Percentiles rank a stretch among this genome's conserved stretches.
phyloP scores from a whole-genome alignment of 1,140 invertebrate genomes.

The Lepidurus packardi region DNA sequence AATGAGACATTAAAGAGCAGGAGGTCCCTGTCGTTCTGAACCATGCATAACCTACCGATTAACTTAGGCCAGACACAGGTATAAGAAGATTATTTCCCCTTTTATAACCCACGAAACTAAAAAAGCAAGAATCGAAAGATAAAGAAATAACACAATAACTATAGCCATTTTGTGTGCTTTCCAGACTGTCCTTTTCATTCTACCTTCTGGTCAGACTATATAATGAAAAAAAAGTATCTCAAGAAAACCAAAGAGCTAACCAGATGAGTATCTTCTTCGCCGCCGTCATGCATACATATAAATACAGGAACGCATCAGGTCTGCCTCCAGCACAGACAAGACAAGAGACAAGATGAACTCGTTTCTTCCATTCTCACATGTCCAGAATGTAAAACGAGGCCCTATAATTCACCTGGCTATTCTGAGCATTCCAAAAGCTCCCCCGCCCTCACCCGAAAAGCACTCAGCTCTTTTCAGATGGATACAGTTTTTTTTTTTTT shows the following conservation, averaged over 20 bases:
- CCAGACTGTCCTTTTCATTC: neutral
- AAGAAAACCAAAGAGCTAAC: neutral
- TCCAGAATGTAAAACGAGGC: neutral
- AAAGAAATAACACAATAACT: neutral
- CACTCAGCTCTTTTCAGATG: neutral
- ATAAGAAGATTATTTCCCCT: constrained; percentile 5
- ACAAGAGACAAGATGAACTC: constrained; percentile 19
- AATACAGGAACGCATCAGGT: neutral
- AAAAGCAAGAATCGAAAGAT: neutral
- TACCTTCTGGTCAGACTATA: neutral
- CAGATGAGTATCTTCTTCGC: neutral
- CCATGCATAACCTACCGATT: neutral
- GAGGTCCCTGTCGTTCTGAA: constrained; percentile 9
- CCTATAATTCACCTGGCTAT: neutral
- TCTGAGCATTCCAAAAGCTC: neutral
- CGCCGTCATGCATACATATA: neutral
- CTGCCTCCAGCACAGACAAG: neutral
- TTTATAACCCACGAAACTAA: neutral
- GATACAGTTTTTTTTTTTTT: neutral
- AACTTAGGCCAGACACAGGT: neutral
- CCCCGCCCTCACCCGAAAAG: neutral
- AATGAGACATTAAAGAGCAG: constrained; percentile 15
- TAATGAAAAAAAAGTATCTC: neutral
- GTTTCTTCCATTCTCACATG: neutral
- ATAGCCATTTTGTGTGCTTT: neutral